phyloP scores from a whole-genome alignment of 35 echinoderm and acorn worm species.

The Hemicentrotus pulcherrimus region DNA sequence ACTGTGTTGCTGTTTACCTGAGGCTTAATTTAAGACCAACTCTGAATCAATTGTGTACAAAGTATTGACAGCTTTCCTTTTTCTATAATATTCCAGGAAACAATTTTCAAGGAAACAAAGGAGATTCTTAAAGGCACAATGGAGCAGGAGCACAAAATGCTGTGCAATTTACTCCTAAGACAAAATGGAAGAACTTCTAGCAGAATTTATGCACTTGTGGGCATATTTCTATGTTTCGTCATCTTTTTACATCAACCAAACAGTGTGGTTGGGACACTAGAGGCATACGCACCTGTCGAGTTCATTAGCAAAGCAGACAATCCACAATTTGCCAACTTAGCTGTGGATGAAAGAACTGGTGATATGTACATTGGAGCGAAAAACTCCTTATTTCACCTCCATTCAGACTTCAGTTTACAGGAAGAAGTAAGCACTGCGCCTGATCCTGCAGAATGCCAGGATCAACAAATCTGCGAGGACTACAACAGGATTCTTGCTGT shows the following conservation, averaged over 20 bases:
- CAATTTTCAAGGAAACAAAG: not conserved
- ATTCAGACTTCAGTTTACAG: not conserved
- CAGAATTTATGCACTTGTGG: not conserved
- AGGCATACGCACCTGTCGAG: not conserved
- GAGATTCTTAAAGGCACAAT: not conserved
- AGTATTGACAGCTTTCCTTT: not conserved
- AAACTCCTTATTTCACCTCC: not conserved
- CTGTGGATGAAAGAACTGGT: not conserved
- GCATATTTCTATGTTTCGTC: not conserved
- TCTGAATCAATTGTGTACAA: too few species aligned
- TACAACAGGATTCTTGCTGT: not conserved
- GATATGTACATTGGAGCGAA: constrained; percentile 7
- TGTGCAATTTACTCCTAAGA: not conserved
- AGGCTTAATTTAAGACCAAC: too few species aligned
- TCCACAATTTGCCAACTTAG: not conserved
- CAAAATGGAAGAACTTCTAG: not conserved
- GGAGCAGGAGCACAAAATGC: not conserved
- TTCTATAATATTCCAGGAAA: not conserved
- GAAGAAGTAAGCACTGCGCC: not conserved
- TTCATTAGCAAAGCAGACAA: not conserved
- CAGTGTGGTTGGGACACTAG: not conserved
- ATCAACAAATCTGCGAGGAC: not conserved
- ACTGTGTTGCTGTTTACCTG: too few species aligned
- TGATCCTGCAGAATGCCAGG: not conserved
- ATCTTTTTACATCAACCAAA: not conserved